phyloP scores from a whole-genome alignment of 2,888 invertebrate species.

The Ctena decussata region DNA sequence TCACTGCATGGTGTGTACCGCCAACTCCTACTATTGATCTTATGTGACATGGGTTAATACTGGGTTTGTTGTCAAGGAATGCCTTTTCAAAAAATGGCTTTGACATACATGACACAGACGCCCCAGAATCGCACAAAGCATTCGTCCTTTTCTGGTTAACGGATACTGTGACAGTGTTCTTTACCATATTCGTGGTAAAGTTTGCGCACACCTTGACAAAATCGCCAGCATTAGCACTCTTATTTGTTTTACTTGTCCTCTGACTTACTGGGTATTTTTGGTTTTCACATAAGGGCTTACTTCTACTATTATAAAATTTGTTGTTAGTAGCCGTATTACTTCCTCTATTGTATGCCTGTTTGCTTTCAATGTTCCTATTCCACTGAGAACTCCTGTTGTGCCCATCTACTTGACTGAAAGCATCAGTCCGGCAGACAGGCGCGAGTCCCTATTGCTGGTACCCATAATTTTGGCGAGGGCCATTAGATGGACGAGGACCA shows the following conservation, averaged over 20 bases:
- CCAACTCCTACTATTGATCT: background rate
- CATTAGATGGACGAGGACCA: background rate
- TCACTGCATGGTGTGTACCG: background rate
- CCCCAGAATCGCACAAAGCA: too few species aligned
- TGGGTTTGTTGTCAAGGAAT: background rate
- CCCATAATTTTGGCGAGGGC: background rate
- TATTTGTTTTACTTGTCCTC: too few species aligned
- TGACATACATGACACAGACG: too few species aligned
- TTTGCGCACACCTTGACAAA: conserved; percentile 16
- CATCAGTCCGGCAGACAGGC: conserved; percentile 25
- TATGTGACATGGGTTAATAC: background rate
- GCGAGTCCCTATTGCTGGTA: conserved; percentile 34
- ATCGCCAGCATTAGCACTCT: too few species aligned
- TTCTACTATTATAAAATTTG: background rate
- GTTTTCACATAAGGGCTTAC: background rate
- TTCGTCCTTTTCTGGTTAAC: conserved; percentile 28
- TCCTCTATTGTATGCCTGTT: too few species aligned
- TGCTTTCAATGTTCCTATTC: background rate
- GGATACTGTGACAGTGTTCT: conserved; percentile 23
- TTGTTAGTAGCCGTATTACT: too few species aligned
- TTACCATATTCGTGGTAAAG: background rate
- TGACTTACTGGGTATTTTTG: too few species aligned
- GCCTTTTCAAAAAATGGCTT: conserved; percentile 34
- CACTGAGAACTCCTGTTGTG: background rate
- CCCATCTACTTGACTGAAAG: conserved; percentile 28